Percentiles rank a stretch among this genome's conserved stretches.
Evolutionary conservation across 2,797 vertebrate genomes (phyloP).

Genomic region (Cetoscarus ocellatus): DNA sequence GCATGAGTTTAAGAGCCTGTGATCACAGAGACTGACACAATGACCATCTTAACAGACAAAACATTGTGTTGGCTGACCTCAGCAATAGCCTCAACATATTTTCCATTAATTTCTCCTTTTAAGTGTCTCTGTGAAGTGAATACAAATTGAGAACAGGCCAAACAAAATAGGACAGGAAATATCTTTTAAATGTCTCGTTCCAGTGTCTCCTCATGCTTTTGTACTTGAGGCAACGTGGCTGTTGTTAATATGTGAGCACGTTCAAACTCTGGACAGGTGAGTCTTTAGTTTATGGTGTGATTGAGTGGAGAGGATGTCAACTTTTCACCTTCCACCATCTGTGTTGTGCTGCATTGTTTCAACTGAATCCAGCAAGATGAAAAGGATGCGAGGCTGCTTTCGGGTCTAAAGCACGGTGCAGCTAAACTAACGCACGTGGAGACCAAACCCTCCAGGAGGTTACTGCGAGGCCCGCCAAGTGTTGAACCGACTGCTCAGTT

Average conservation of each 20-base stretch:
- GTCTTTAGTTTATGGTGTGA: constrained; percentile 18
- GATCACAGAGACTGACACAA: too few species aligned
- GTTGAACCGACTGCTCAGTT: constrained; percentile 54
- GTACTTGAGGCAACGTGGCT: constrained; percentile 48
- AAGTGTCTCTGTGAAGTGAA: constrained; percentile 49
- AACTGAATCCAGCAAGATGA: constrained; percentile 33
- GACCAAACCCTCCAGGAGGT: neutral
- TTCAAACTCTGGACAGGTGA: neutral
- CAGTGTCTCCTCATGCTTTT: constrained; percentile 41
- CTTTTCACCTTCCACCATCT: constrained; percentile 19
- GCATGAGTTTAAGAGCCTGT: too few species aligned
- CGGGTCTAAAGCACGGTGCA: constrained; percentile 24
- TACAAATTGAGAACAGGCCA: constrained; percentile 51
- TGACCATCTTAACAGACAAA: too few species aligned
- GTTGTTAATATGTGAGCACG: constrained; percentile 39
- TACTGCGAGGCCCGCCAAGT: neutral
- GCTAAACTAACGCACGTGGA: neutral
- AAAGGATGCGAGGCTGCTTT: constrained; percentile 26
- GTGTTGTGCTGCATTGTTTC: constrained; percentile 22
- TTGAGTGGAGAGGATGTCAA: constrained; percentile 28
- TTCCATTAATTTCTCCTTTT: constrained; percentile 41
- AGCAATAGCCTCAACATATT: neutral
- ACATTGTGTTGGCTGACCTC: too few species aligned
- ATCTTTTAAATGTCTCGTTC: constrained; percentile 41
- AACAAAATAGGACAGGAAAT: constrained; percentile 57